These are phyloP conservation scores for Helleia helle DNA, from an alignment of 2,888 invertebrate species.

Conservation along the genomic window DNA sequence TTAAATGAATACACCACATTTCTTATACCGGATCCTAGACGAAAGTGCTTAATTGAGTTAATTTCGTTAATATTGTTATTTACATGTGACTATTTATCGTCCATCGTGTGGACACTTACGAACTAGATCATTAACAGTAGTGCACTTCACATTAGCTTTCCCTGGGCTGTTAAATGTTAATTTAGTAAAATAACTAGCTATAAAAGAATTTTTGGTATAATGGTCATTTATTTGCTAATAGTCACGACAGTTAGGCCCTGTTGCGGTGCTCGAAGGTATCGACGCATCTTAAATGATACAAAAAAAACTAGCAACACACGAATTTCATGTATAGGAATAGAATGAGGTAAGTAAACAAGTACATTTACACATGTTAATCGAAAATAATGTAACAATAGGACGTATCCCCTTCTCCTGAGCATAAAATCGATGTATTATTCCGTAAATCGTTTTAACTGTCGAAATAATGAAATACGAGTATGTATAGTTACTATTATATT, in stretches of 20 bases:
- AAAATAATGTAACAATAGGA: background rate
- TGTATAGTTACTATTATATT: too few relatives aligned
- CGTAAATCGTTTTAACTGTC: too few relatives aligned
- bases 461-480: too few relatives aligned
- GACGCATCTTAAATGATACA: too few relatives aligned
- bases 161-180: constrained; percentile 20
- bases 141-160: constrained; percentile 18
- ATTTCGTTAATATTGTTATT: constrained; percentile 38
- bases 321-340: constrained; percentile 12
- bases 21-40: too few relatives aligned
- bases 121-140: constrained; percentile 2
- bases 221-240: constrained; percentile 43
- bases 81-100: constrained; percentile 34
- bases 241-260: constrained; percentile 53
- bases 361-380: background rate
- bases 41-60: constrained; percentile 31
- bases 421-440: too few relatives aligned
- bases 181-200: constrained; percentile 44
- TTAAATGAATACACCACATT: background rate
- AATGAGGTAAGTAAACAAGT: constrained; percentile 4
- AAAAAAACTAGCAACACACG: constrained; percentile 1
- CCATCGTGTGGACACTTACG: constrained; percentile 15
- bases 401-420: background rate
- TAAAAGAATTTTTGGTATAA: constrained; percentile 51
- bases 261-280: constrained; percentile 20